These are phyloP conservation scores for Lepilemur ruficaudatus DNA, from an alignment of 2,797 vertebrate species.

Conservation along the genomic window DNA sequence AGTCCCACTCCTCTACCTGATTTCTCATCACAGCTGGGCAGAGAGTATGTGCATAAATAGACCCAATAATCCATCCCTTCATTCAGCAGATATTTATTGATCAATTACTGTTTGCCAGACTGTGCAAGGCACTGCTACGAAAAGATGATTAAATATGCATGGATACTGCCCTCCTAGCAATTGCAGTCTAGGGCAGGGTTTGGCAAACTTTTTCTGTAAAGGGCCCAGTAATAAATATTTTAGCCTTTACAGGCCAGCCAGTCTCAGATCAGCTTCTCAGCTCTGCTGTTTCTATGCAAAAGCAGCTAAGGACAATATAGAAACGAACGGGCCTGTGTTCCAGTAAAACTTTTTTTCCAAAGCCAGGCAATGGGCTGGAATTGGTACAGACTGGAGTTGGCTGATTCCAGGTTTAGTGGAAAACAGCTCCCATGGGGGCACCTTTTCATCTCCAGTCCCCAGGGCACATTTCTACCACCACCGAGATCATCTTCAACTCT, in stretches of 20 bases:
- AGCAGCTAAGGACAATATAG: background rate
- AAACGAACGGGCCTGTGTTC: background rate
- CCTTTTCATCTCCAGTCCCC: background rate
- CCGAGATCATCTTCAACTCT: background rate
- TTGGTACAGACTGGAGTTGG: background rate
- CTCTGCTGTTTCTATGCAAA: background rate
- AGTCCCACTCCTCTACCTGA: background rate
- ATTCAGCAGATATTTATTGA: background rate
- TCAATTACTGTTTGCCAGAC: background rate
- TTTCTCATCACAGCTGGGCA: background rate
- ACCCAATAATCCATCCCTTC: background rate
- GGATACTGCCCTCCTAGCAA: background rate
- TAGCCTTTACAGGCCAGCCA: background rate
- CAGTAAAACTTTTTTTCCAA: background rate
- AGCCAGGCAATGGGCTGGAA: background rate
- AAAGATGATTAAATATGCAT: background rate
- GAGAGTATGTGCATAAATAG: background rate
- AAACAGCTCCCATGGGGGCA: background rate
- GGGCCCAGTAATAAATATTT: background rate
- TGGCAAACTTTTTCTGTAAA: background rate
- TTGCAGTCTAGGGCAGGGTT: background rate
- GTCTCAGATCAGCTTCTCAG: background rate
- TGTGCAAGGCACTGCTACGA: background rate
- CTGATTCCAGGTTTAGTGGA: background rate
- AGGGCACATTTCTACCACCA: background rate